Percentiles rank a stretch among this genome's conserved stretches.
Conservation (phyloP, 2,113 vertebrate genomes). For the Carassius auratus region DNA sequence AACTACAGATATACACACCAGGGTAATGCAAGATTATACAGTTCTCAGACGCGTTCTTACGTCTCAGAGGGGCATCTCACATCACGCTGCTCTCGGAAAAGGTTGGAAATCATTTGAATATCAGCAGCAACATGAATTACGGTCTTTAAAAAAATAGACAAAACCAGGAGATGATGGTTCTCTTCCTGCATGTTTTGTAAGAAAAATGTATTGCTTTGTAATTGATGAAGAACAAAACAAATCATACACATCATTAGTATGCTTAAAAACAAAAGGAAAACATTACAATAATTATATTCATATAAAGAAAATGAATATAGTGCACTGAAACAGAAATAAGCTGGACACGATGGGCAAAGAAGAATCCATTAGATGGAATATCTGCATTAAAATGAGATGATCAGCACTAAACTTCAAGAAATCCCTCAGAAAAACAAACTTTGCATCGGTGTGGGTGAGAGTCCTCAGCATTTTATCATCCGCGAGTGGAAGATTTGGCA, state of each 20-base stretch:
- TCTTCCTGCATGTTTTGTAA: slow-evolving; percentile 35
- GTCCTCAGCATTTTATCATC: background rate
- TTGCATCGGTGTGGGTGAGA: background rate
- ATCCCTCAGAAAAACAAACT: slow-evolving; percentile 37
- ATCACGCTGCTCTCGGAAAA: background rate
- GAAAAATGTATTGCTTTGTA: slow-evolving; percentile 60
- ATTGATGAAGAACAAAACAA: slow-evolving; percentile 39
- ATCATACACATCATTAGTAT: slow-evolving; percentile 25
- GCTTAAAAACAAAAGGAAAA: slow-evolving; percentile 34
- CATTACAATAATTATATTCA: slow-evolving; percentile 36
- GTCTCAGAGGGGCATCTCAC: slow-evolving; percentile 1
- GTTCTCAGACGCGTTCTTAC: background rate
- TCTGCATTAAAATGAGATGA: slow-evolving; percentile 48
- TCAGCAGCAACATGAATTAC: background rate
- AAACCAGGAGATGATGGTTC: slow-evolving; percentile 26
- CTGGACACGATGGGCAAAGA: slow-evolving; percentile 30
- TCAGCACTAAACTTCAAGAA: slow-evolving; percentile 24
- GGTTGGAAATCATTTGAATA: background rate
- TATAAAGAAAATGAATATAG: slow-evolving; percentile 34
- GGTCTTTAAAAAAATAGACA: slow-evolving; percentile 24
- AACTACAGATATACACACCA: slow-evolving; percentile 79
- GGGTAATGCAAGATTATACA: slow-evolving; percentile 35
- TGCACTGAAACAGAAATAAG: slow-evolving; percentile 2
- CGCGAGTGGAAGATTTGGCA: slow-evolving; percentile 45
- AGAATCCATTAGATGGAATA: slow-evolving; percentile 56